These are phyloP conservation scores for Pampus argenteus DNA, from an alignment of 2,797 vertebrate genomes.

Conservation along the genomic window DNA sequence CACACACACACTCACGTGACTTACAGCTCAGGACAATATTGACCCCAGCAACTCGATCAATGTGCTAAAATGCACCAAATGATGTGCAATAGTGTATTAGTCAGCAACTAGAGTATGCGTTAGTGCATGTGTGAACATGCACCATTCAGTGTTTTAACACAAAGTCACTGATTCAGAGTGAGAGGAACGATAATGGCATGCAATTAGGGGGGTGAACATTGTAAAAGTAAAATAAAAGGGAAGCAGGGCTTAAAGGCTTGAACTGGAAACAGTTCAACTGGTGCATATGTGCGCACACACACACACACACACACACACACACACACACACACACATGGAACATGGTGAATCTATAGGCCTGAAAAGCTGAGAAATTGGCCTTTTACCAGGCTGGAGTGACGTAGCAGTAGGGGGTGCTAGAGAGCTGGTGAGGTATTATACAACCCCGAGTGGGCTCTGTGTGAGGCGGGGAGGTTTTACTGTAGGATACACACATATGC, in stretches of 20 bases:
- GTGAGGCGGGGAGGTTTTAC: slow-evolving; percentile 28
- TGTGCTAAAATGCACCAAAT: slow-evolving; percentile 67
- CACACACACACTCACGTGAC: slow-evolving; percentile 50
- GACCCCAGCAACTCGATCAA: slow-evolving; percentile 63
- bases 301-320: slow-evolving; percentile 21
- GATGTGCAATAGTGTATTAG: slow-evolving; percentile 56
- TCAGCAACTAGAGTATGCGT: slow-evolving; percentile 29
- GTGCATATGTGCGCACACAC: slow-evolving; percentile 14
- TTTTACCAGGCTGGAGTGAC: slow-evolving; percentile 46
- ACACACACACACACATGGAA: slow-evolving; percentile 9
- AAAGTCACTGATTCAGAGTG: slow-evolving; percentile 42
- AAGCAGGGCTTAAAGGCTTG: slow-evolving; percentile 17
- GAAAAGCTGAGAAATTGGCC: slow-evolving; percentile 50
- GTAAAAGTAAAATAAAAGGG: slow-evolving; percentile 17
- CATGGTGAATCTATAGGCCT: slow-evolving; percentile 12
- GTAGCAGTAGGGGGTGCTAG: slow-evolving; percentile 74
- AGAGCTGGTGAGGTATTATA: slow-evolving; percentile 64
- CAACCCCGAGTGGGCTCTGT: slow-evolving; percentile 42
- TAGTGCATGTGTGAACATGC: not conserved
- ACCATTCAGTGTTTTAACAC: slow-evolving; percentile 17
- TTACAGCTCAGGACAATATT: slow-evolving; percentile 70
- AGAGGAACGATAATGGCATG: slow-evolving; percentile 17
- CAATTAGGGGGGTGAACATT: slow-evolving; percentile 9
- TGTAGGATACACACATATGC: slow-evolving; percentile 9
- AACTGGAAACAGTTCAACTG: slow-evolving; percentile 54